These are phyloP conservation scores for Pagetopsis macropterus DNA, from an alignment of 2,797 vertebrate genomes.

Conservation along the genomic window DNA sequence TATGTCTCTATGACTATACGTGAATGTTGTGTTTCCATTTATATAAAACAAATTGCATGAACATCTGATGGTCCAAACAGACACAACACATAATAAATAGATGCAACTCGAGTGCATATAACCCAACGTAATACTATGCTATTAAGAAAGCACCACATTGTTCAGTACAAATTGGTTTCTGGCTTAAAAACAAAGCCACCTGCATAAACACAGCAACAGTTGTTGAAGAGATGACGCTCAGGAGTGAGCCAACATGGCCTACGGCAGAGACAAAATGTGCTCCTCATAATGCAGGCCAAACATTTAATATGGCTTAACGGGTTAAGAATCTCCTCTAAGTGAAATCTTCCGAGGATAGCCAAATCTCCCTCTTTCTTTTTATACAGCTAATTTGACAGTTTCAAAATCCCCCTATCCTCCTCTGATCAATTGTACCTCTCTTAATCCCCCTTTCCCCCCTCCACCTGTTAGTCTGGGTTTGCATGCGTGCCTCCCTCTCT, in stretches of 20 bases:
- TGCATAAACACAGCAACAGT: conserved; percentile 33
- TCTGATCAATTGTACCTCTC: conserved; percentile 69
- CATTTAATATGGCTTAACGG: conserved; percentile 55
- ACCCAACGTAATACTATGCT: background rate
- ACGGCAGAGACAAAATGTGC: conserved; percentile 36
- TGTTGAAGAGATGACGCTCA: conserved; percentile 20
- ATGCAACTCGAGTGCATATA: background rate
- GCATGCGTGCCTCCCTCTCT: conserved; percentile 72
- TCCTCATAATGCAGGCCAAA: conserved; percentile 43
- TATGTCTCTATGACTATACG: background rate
- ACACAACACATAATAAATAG: background rate
- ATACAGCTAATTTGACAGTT: conserved; percentile 74
- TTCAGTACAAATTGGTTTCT: background rate
- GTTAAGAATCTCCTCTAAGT: conserved; percentile 46
- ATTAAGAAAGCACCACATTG: background rate
- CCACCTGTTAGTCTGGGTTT: conserved; percentile 75
- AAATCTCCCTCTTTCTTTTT: conserved; percentile 50
- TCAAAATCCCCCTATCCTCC: conserved; percentile 52
- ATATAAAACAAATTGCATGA: background rate
- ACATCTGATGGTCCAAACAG: background rate
- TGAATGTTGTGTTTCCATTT: background rate
- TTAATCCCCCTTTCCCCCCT: conserved; percentile 62
- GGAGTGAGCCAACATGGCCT: conserved; percentile 27
- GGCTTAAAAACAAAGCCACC: background rate
- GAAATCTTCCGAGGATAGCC: conserved; percentile 56